Evolutionary conservation across 2,888 invertebrate species (phyloP), one percentile per base, ranked within the genome.

Genomic region (Serrognathus titanus): DNA sequence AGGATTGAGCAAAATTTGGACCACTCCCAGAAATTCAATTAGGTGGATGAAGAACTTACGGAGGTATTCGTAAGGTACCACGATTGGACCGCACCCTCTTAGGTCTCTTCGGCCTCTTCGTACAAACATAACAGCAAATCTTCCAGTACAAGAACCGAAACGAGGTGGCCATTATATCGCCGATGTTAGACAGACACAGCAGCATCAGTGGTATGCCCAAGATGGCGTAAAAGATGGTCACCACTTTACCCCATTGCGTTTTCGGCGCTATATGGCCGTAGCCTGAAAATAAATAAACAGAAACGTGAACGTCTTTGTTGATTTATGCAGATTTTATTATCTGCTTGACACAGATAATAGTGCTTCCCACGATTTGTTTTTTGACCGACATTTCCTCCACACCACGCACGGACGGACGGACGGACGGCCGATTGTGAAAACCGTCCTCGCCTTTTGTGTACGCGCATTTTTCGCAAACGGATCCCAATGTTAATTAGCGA

Each of bases 241-340:
- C 90, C 63, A 96, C 90, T 78, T 96, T 96, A 41, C 97, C 97
- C 74, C 90, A 89, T 69, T 90, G 87, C 0, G 97, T 97, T 80
- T 94, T 94, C 1, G 96, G 96, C 0, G 95, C 90, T 59, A 96
- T 94, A 77, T 97, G 94, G 6, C 96, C 97, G 77, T 96, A 97
- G 38, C 96, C 95, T 95, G 76, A 24, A 76, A 75, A 56, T 54
- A 57, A 43, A 58, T 31, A 49, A 13, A 8, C 41, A 10, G 1
- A 12, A 40, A 12, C 7, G 11, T 12, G 7, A 5, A 40, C 6
- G 7, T 12, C 12, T 11, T 12, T 12, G 6, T 40, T 40, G 12
- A 40, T 40, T 40, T n/a, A 39, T 39, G 39, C n/a, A n/a, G 4
- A 39, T 39, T n/a, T 39, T 39, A n/a, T 39, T 39, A 39, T 2